Percentiles rank a stretch among this genome's conserved stretches.
These are phyloP conservation scores for Stenodema calcarata DNA, from an alignment of 2,888 invertebrate species.

Conservation along the genomic window DNA sequence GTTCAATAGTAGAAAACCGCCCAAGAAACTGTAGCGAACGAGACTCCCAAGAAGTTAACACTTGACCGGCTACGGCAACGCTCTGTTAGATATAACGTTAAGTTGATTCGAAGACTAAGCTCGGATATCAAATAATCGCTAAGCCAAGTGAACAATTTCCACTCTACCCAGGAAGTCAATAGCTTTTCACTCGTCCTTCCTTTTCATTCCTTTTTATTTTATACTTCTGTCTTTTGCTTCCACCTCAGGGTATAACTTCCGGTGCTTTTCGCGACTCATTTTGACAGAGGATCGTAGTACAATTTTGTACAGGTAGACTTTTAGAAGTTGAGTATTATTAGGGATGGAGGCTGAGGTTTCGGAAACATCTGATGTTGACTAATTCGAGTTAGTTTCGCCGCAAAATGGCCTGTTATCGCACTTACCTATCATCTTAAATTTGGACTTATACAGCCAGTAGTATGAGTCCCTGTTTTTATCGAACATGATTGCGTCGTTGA, in stretches of 20 bases:
- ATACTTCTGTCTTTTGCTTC: not conserved
- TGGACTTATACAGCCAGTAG: no score
- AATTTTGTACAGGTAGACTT: not conserved
- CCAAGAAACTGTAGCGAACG: constrained; percentile 21
- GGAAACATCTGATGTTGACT: no score
- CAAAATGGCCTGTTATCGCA: no score
- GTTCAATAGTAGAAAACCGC: not conserved
- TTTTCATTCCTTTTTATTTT: not conserved
- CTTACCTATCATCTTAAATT: no score
- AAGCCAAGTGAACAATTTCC: not conserved
- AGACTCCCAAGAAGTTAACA: constrained; percentile 34
- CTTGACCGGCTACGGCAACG: constrained; percentile 35
- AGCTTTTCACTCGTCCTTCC: not conserved
- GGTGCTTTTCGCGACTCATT: not conserved
- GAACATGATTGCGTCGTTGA: no score
- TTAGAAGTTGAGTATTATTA: not conserved
- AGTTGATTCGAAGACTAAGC: constrained; percentile 38
- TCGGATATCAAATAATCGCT: constrained; percentile 42
- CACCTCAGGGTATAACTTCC: not conserved
- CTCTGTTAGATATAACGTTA: constrained; percentile 38
- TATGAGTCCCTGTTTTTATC: no score
- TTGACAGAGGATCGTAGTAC: not conserved
- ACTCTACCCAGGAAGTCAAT: constrained; percentile 7
- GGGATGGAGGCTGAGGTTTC: no score
- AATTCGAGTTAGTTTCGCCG: no score